Percentiles rank a stretch among this genome's conserved stretches.
These are phyloP conservation scores for Sebastes steindachneri DNA, from an alignment of 2,797 vertebrate species.

Conservation along the genomic window DNA sequence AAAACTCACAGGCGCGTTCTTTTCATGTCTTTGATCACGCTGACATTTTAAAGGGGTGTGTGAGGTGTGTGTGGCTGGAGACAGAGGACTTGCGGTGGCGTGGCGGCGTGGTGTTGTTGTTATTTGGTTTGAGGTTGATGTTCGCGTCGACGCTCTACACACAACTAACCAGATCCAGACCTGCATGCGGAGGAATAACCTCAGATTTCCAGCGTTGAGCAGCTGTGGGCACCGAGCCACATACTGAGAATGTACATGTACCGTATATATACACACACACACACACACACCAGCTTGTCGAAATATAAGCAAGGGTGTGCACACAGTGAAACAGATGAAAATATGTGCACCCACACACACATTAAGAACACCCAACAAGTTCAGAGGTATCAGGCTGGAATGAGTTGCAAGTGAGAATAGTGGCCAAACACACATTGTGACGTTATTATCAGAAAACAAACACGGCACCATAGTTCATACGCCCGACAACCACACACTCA, in stretches of 20 bases:
- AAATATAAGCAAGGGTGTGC: constrained; percentile 33
- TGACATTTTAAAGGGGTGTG: constrained; percentile 49
- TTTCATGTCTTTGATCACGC: constrained; percentile 55
- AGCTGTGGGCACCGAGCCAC: constrained; percentile 54
- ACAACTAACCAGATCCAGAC: constrained; percentile 57
- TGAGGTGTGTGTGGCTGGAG: constrained; percentile 55
- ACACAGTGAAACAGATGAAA: constrained; percentile 51
- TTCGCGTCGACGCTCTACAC: constrained; percentile 26
- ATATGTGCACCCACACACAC: constrained; percentile 35
- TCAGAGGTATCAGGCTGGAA: constrained; percentile 54
- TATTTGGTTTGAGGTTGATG: constrained; percentile 62
- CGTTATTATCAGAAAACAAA: constrained; percentile 56
- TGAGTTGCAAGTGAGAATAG: constrained; percentile 32
- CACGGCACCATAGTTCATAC: constrained; percentile 27
- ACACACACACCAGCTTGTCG: not conserved
- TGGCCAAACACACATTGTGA: constrained; percentile 40
- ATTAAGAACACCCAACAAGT: constrained; percentile 71
- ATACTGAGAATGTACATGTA: constrained; percentile 19
- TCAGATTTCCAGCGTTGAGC: constrained; percentile 18
- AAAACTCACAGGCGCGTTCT: not conserved
- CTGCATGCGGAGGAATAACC: constrained; percentile 32
- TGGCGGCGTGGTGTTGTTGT: constrained; percentile 56
- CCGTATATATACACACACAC: not conserved
- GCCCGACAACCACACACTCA: constrained; percentile 15
- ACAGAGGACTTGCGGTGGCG: constrained; percentile 33